Evolutionary conservation across 2,113 vertebrate species (phyloP).

Genomic region (Gasterosteus nipponicus): DNA sequence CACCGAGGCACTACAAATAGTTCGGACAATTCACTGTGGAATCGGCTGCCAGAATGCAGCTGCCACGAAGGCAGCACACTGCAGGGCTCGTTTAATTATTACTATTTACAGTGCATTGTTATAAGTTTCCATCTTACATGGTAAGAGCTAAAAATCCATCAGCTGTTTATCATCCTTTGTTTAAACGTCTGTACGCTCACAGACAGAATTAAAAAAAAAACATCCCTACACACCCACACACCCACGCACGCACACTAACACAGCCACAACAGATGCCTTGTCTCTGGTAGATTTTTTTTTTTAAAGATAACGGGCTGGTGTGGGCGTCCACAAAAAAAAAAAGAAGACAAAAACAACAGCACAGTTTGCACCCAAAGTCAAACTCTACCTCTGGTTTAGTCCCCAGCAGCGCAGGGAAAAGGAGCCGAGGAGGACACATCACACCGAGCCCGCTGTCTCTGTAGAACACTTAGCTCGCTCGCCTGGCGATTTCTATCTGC

Average conservation of each 20-base stretch:
- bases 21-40: conserved; percentile 60
- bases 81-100: not conserved
- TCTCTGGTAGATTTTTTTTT: conserved; percentile 77
- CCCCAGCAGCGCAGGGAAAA: conserved; percentile 57
- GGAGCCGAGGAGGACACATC: conserved; percentile 66
- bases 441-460: conserved; percentile 55
- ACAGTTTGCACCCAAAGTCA: conserved; percentile 79
- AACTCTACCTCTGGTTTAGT: conserved; percentile 69
- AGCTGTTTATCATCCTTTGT: conserved; percentile 43
- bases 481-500: conserved; percentile 59
- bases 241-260: conserved; percentile 13
- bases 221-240: not conserved
- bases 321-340: conserved; percentile 70
- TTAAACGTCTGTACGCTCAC: conserved; percentile 28
- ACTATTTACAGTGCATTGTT: not conserved
- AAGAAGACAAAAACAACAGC: conserved; percentile 22
- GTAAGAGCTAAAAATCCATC: conserved; percentile 28
- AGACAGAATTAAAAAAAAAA: not conserved
- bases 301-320: conserved; percentile 70
- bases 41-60: conserved; percentile 57
- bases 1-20: conserved; percentile 61
- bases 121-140: conserved; percentile 15
- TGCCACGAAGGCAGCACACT: conserved; percentile 20
- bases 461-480: conserved; percentile 51
- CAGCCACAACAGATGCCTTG: conserved; percentile 75